Base-by-base conservation (phyloP, 2,113 vertebrate species). In the Tylochromis polylepis region DNA sequence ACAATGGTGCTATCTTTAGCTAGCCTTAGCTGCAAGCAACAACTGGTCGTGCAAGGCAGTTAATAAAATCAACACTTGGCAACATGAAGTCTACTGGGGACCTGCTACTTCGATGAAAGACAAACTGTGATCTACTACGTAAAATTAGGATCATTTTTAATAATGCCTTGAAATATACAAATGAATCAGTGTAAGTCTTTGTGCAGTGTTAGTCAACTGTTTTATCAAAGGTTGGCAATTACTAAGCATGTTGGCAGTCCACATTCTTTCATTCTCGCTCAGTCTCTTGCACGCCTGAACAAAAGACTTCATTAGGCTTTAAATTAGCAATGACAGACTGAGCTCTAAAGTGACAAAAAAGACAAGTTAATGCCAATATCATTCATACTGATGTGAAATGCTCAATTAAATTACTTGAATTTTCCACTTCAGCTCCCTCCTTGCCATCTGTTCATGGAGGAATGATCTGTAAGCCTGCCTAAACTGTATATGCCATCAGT, bases 1-100 rank as follows among this genome's bases (percentile, higher is more conserved):
- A 92, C 92, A 95, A 93, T 85, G 81, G 55, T 0, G 27, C 87
- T 94, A 93, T 92, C 72, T 92, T 92, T 92, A 91, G 27, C 87
- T 94, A 93, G 91, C 72, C 91, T 92, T 92, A 91, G 89, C 59
- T 38, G 27, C 5, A 31, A 34, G 84, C 67, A 86, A 85, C 94
- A 94, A 83, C 91, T 93, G 94, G 3, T 87, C 16, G 29, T 20
- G n/a, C 58, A 56, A 4, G 3, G 70, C 78, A 36, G 65, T 78
- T 83, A 62, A 85, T 91, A 87, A 83, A 86, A 84, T 87, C 79
- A 83, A 56, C 75, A 86, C 65, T 22, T 55, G 82, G 59, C 24
- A 60, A 70, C 75, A 62, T 34, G 65, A 6, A 29, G 18, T 78
- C 85, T 5, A 4, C 34, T 34, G 87, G 12, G 62, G 79, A 72